These are phyloP conservation scores for Myotis davidii DNA, from an alignment of 2,113 vertebrate species.

Conservation along the genomic window DNA sequence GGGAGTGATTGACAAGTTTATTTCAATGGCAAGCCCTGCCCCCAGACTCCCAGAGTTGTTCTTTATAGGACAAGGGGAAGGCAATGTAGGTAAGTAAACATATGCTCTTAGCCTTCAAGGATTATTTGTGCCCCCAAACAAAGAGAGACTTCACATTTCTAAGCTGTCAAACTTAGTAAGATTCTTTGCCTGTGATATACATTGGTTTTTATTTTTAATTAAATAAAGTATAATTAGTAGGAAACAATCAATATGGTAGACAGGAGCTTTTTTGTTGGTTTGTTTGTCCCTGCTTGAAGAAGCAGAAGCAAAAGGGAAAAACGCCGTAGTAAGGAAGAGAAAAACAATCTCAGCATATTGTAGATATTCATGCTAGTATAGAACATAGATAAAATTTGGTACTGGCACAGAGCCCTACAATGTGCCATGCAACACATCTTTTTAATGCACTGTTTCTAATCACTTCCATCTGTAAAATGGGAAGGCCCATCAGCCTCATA, in stretches of 20 bases:
- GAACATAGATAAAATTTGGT: not conserved
- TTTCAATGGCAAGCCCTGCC: not conserved
- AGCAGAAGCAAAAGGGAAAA: constrained; percentile 6
- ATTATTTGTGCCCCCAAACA: constrained; percentile 51
- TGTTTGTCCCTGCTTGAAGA: constrained; percentile 50
- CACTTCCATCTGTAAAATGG: not conserved
- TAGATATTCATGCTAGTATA: not conserved
- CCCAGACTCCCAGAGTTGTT: constrained; percentile 20
- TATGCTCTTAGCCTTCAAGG: not conserved
- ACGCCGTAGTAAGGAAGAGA: not conserved
- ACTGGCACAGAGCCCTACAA: not conserved
- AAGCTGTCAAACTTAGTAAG: constrained; percentile 69
- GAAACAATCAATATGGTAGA: constrained; percentile 43
- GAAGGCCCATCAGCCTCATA: not conserved
- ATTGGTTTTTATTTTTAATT: constrained; percentile 67
- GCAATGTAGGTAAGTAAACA: constrained; percentile 67
- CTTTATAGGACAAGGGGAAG: constrained; percentile 47
- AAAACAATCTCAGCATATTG: constrained; percentile 25
- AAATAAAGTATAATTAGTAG: constrained; percentile 62
- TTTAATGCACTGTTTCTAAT: not conserved
- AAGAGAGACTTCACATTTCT: constrained; percentile 68
- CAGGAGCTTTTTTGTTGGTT: constrained; percentile 9
- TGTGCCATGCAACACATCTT: not conserved
- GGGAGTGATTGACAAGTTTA: constrained; percentile 58
- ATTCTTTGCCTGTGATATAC: constrained; percentile 50